Evolutionary conservation across 2,888 invertebrate genomes (phyloP).

Genomic region (Anodontia alba): DNA sequence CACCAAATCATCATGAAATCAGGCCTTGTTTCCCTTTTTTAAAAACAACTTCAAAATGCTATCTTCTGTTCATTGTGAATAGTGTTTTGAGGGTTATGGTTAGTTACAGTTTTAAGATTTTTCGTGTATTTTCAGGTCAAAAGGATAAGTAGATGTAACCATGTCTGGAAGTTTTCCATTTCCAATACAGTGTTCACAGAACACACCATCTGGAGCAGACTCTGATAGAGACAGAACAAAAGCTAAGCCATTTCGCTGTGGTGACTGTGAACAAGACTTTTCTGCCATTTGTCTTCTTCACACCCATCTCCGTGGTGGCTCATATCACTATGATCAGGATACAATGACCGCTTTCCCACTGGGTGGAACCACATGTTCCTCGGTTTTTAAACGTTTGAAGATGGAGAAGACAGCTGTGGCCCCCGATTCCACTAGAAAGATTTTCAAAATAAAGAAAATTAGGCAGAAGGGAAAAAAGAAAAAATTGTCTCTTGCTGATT

Average conservation of each 20-base stretch:
- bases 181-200: background rate
- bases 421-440: background rate
- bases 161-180: background rate
- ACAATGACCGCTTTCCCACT: slow-evolving; percentile 5
- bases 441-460: slow-evolving; percentile 13
- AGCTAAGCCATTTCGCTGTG: background rate
- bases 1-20: no score
- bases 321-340: background rate
- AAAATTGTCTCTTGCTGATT: background rate
- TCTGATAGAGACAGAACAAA: background rate
- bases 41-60: no score
- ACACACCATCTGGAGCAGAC: background rate
- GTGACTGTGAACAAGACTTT: background rate
- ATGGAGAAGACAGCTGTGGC: background rate
- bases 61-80: no score
- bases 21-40: no score
- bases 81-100: no score
- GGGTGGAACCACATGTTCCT: background rate
- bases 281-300: slow-evolving; percentile 5
- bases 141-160: background rate
- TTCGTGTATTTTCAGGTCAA: no score
- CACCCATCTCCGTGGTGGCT: background rate
- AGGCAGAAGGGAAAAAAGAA: background rate
- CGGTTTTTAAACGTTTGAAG: background rate
- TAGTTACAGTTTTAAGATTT: no score